Base-by-base conservation (phyloP, 2,888 invertebrate genomes). In the Acrobeloides nanus region DNA sequence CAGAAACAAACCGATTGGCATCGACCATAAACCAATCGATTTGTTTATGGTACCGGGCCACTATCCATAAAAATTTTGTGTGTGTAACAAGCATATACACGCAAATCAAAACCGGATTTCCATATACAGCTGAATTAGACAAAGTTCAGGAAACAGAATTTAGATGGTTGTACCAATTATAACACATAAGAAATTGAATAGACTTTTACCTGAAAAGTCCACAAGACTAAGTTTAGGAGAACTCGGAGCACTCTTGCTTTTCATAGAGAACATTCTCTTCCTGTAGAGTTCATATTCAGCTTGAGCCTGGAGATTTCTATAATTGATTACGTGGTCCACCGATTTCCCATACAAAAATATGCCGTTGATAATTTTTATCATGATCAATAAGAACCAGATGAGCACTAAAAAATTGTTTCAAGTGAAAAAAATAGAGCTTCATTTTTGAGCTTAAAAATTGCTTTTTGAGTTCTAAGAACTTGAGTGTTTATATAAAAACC, bases 331-430 rank as follows among this genome's bases (percentile, higher is more conserved):
- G 56, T 89, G 79, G 68, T 86, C 84, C 67, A 88, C 88, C 0
- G 92, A 90, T 74, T 84, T 84, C 3, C 92, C 92, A 54, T 95
- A 80, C 41, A 93, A 84, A 21, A 90, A 81, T 42, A 95, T 83
- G 52, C 88, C 89, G 60, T 86, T 86, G 10, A 89, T 80, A 7
- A 60, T 43, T 38, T 60, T 60, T 12, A 57, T 37, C 23, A 46
- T 27, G 18, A 51, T 38, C 31, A 60, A 26, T 6, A 41, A 6
- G 31, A 61, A 21, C 60, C 60, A 60, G 18, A 46, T 31, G 6
- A 41, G 21, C 12, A 35, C 58, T 57, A 18, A 25, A 55, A 26
- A n/a, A 21, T 25, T 24, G 17, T 38, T 31, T 29, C 39, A 37
- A 8, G 39, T 8, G 39, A 8, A 35, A 38, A 29, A 10, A 5